A percentile compares a stretch with the other conserved stretches of the same genome.
Conservation (phyloP, 2,888 invertebrate species). For the Cephus rjabovi region DNA sequence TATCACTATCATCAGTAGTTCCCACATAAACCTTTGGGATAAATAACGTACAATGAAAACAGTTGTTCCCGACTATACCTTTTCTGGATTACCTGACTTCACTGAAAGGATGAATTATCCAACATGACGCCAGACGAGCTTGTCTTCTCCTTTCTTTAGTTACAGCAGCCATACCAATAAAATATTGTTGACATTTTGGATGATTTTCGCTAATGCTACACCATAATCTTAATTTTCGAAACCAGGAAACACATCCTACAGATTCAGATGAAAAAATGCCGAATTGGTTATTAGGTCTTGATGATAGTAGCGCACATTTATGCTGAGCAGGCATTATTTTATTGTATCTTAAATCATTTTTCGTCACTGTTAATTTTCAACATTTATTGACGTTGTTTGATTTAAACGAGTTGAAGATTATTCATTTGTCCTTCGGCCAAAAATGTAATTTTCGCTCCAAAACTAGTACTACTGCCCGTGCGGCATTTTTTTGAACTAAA, state of each 20-base stretch:
- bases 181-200: slow-evolving; percentile 42
- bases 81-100: slow-evolving; percentile 31
- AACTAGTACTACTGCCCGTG: neutral
- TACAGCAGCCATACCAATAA: slow-evolving; percentile 46
- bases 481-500: neutral
- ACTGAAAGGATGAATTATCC: slow-evolving; percentile 61
- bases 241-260: slow-evolving; percentile 12
- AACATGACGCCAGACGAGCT: slow-evolving; percentile 34
- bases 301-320: neutral
- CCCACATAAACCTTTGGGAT: slow-evolving; percentile 54
- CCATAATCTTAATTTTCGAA: slow-evolving; percentile 29
- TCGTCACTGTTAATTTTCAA: neutral
- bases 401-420: neutral
- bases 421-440: neutral
- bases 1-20: slow-evolving; percentile 49
- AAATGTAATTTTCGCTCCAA: no score
- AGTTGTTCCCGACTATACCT: slow-evolving; percentile 6
- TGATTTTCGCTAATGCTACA: slow-evolving; percentile 38
- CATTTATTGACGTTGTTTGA: neutral
- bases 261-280: neutral
- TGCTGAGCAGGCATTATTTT: neutral
- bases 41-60: slow-evolving; percentile 3
- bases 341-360: neutral
- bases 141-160: slow-evolving; percentile 49
- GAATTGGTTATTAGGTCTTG: neutral